Base-by-base conservation (phyloP, 2,888 invertebrate genomes). In the Auanema freiburgensis region DNA sequence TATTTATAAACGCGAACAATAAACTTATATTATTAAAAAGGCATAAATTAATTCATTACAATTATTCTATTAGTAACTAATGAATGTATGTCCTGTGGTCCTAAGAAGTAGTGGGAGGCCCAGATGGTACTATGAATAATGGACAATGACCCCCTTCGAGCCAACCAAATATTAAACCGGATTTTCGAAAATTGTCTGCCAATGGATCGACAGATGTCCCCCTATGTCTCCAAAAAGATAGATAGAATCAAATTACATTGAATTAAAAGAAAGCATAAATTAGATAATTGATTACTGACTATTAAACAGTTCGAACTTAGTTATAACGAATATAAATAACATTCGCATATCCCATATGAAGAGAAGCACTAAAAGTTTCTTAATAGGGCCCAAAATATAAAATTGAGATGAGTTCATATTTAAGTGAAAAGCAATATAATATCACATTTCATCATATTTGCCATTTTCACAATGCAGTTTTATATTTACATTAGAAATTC, bases 111-210 rank as follows among this genome's bases (percentile, higher is more conserved):
- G 33, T 33, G 46, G 10, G 46, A 46, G 21, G 16, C 46, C 16
- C 46, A 46, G 46, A 46, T 46, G 46, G 46, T 21, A 18, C 46
- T 21, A 46, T 46, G 46, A 46, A 46, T 46, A 18, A 46, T 46
- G 46, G 46, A 46, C 46, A 21, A 16, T 46, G 46, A 46, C 46
- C 46, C 46, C 46, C 46, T 16, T 16, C 21, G 16, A 21, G 21
- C 46, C 46, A 46, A 21, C 46, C 16, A 46, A 46, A 46, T 46
- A 46, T 46, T 46, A 46, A 46, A 46, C 33, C 46, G 46, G 46
- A 46, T 46, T 46, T 46, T 46, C 46, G 46, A 46, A 46, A 46
- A 46, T 46, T 21, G 16, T 16, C 16, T 18, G 16, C 46, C 46
- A 21, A 46, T 21, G 46, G 16, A 16, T 21, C 46, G 46, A 46